Base-by-base conservation (phyloP, 2,888 invertebrate genomes). In the Drosophila trichaetosa region DNA sequence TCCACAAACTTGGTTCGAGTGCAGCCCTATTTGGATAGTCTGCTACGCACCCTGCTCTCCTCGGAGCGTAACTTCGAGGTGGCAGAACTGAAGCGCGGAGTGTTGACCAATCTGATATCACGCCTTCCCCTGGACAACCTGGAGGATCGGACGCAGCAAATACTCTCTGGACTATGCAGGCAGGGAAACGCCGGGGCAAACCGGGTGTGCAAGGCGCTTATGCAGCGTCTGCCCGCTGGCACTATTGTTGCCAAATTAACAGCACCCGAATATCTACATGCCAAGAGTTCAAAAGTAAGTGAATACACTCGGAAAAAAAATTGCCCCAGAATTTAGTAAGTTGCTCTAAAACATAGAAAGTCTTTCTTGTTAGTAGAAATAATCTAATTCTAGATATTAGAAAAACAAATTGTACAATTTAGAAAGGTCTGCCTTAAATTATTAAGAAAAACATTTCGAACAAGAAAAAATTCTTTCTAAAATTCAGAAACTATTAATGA, bases 11-110 rank as follows among this genome's bases (percentile, higher is more conserved):
- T 95, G 75, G 93, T 94, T 27, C 89, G 93, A 54, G 93, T 96
- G 57, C 94, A 95, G 83, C 95, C 95, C 4, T 94, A 95, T 90
- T 93, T 96, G 85, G 94, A 95, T 76, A 94, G 95, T 34, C 94
- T 96, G 72, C 93, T 96, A 66, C 94, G 95, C 80, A 95, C 95
- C 34, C 92, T 95, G 57, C 93, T 96, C 27, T 94, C 95, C 40
- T 95, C 95, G 70, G 96, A 96, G 91, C 94, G 95, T 69, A 92
- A 93, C 80, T 81, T 89, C 2, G 92, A 93, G 68, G 93, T 93
- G 13, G 83, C 92, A 7, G 93, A 93, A 57, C 91, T 92, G n/a
- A 93, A 93, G 62, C 87, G 92, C 2, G 91, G 91, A 38, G 80
- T 93, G 11, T 70, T 93, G 60, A 88, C 91, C 49, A 93, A 93